phyloP scores from a whole-genome alignment of 1,140 invertebrate species.

The Coboldia fuscipes region DNA sequence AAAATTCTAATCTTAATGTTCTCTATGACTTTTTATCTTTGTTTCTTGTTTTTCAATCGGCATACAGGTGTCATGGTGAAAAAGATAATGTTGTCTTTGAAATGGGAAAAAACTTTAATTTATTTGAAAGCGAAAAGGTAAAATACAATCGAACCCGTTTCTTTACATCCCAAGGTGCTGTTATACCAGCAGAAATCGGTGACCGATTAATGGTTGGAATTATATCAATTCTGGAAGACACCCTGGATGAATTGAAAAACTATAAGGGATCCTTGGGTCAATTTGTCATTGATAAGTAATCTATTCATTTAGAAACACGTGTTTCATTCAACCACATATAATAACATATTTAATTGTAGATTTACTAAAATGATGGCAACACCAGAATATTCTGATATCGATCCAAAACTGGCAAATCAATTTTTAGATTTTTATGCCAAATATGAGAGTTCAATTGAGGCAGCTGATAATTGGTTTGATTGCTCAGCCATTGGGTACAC shows the following conservation, averaged over 20 bases:
- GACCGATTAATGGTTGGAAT: slow-evolving; percentile 12
- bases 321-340: neutral
- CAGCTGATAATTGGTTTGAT: slow-evolving; percentile 32
- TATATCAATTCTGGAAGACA: slow-evolving; percentile 8
- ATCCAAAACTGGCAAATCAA: slow-evolving; percentile 15
- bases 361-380: slow-evolving; percentile 7
- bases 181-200: slow-evolving; percentile 11
- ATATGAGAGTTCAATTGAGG: slow-evolving; percentile 29
- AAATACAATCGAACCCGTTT: slow-evolving; percentile 16
- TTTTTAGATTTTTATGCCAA: slow-evolving; percentile 29
- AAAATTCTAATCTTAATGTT: neutral
- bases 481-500: slow-evolving; percentile 27
- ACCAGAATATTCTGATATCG: slow-evolving; percentile 6
- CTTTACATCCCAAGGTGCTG: slow-evolving; percentile 16
- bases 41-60: slow-evolving; percentile 6
- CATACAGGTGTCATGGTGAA: slow-evolving; percentile 47
- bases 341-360: neutral
- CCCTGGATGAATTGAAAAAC: slow-evolving; percentile 9
- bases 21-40: neutral
- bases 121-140: slow-evolving; percentile 20
- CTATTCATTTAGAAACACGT: slow-evolving; percentile 1
- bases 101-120: slow-evolving; percentile 29
- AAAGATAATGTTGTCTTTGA: slow-evolving; percentile 43
- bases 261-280: slow-evolving; percentile 22
- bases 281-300: slow-evolving; percentile 21